Base-by-base conservation (phyloP, 2,888 invertebrate genomes). In the Dolomedes plantarius region DNA sequence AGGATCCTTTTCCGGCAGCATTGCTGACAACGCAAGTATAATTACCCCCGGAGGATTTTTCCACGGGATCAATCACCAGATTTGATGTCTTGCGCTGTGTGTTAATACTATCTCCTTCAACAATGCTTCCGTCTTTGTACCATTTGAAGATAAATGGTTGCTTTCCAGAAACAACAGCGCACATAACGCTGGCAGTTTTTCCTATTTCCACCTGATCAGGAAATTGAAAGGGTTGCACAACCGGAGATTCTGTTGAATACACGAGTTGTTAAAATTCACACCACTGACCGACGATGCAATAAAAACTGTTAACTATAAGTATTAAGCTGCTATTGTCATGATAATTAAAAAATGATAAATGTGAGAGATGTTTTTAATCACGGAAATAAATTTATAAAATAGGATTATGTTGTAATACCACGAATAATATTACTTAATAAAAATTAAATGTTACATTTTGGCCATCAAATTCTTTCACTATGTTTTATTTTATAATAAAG, bases 21-120 rank as follows among this genome's bases (percentile, higher is more conserved):
- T 86, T 86, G 23, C 75, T 76, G 3, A 86, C 86, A 9, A 50
- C 32, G n/a, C 86, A 86, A 13, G 80, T 74, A 31, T 86, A 86
- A 71, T 86, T 79, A 23, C 86, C 86, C 29, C 36, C 75, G 28
- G 75, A 72, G 32, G 23, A 62, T 64, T 76, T 36, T 27, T n/a
- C 1, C 0, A 80, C 28, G n/a, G 72, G 79, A 27, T 79, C 72
- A 29, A 86, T 74, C 1, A 56, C 62, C 0, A 80, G 62, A n/a
- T 5, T 74, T 6, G 86, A 86, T 0, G 50, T 36, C 31, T 64
- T 75, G 27, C 39, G n/a, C 19, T 68, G 23, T 9, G 67, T 29
- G 23, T 62, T 39, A 6, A 69, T 16, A 9, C 36, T 62, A 62
- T 69, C 62, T 11, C n/a, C 27, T 39, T 41, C n/a, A 27, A 82